Conservation (phyloP, 2,113 vertebrate species). For the Taurulus bubalis region DNA sequence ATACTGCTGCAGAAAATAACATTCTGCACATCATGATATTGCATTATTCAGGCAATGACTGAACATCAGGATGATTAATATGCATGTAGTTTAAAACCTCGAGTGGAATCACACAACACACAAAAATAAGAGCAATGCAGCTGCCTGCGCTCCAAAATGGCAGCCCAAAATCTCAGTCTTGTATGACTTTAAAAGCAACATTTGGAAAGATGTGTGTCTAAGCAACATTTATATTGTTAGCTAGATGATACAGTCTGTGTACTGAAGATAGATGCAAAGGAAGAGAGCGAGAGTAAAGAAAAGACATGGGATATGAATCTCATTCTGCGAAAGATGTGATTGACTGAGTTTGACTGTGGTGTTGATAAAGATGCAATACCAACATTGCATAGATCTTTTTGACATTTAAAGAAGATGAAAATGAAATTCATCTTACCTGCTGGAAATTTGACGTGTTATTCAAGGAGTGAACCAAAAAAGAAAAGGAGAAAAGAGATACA, state of each 20-base stretch:
- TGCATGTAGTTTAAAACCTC: conserved; percentile 30
- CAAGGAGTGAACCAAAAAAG: conserved; percentile 36
- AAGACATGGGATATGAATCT: neutral
- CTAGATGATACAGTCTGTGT: neutral
- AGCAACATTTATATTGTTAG: neutral
- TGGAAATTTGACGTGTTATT: conserved; percentile 33
- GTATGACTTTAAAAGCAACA: neutral
- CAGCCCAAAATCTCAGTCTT: neutral
- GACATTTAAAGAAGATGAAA: neutral
- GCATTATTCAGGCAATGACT: conserved; percentile 63
- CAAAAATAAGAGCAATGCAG: conserved; percentile 27
- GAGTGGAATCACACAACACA: neutral
- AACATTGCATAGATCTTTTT: neutral
- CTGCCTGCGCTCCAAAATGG: conserved; percentile 12
- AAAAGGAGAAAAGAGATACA: conserved; percentile 7
- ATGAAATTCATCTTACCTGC: conserved; percentile 59
- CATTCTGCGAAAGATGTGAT: conserved; percentile 13
- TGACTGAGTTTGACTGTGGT: neutral
- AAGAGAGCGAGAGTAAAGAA: neutral
- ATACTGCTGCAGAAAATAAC: conserved; percentile 13
- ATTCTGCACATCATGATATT: conserved; percentile 49
- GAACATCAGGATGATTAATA: conserved; percentile 57
- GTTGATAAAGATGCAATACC: neutral
- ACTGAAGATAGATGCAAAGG: neutral
- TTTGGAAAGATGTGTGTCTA: neutral